phyloP scores from a whole-genome alignment of 2,797 vertebrate species.

The Poeciliopsis paucimaculata region DNA sequence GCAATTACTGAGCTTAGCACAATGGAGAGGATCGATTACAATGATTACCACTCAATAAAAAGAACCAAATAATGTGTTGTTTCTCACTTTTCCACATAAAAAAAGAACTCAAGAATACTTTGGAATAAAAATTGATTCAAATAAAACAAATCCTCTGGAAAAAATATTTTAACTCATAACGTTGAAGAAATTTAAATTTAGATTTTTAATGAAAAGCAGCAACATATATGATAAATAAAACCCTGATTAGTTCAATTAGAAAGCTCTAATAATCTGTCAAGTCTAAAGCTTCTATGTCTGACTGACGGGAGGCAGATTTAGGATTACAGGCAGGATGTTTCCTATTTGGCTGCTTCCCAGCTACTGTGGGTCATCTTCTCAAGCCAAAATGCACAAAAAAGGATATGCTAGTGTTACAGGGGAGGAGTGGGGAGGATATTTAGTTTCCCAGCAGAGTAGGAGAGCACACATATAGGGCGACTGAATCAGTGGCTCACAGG shows the following conservation, averaged over 20 bases:
- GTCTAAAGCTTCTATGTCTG: constrained; percentile 19
- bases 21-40: constrained; percentile 38
- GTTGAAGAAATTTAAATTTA: neutral
- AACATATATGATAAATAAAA: neutral
- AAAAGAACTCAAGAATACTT: neutral
- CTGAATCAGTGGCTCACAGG: constrained; percentile 63
- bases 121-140: neutral
- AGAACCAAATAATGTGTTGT: constrained; percentile 15
- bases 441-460: constrained; percentile 53
- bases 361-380: constrained; percentile 41
- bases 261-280: constrained; percentile 20
- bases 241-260: neutral
- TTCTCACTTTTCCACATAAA: constrained; percentile 12
- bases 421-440: constrained; percentile 75
- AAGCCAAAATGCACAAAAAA: constrained; percentile 63
- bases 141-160: neutral
- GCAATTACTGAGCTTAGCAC: constrained; percentile 46
- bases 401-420: constrained; percentile 47
- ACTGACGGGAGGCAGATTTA: constrained; percentile 23
- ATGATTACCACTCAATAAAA: constrained; percentile 49
- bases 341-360: constrained; percentile 55
- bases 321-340: constrained; percentile 39
- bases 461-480: constrained; percentile 59
- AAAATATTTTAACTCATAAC: neutral
- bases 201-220: neutral